Conservation (phyloP, 2,113 vertebrate species). For the Xenotilapia longispinis region DNA sequence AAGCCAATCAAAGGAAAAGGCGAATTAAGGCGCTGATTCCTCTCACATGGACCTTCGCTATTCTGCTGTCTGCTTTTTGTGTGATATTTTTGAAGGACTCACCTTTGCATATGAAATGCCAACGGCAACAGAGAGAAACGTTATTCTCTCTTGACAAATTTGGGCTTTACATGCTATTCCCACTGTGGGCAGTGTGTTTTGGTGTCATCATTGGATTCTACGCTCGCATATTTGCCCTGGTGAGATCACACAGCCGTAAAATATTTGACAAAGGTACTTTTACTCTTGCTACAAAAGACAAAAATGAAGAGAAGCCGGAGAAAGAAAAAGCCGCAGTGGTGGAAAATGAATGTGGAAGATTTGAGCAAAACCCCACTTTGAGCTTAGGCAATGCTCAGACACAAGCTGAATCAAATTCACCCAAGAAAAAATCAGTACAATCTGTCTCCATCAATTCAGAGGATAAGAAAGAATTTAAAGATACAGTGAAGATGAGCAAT, state of each 20-base stretch:
- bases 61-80: slow-evolving; percentile 50
- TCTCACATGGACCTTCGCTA: slow-evolving; percentile 58
- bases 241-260: slow-evolving; percentile 66
- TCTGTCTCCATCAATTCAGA: not conserved
- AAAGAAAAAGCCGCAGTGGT: not conserved
- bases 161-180: slow-evolving; percentile 67
- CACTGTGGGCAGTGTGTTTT: slow-evolving; percentile 68
- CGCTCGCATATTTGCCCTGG: slow-evolving; percentile 58
- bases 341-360: not conserved
- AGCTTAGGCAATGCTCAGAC: not conserved
- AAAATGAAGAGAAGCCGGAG: not conserved
- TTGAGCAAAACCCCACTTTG: not conserved
- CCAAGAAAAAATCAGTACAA: not conserved
- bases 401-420: not conserved
- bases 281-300: not conserved
- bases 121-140: not conserved
- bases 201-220: slow-evolving; percentile 66
- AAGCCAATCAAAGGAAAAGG: slow-evolving; percentile 33
- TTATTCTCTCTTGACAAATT: slow-evolving; percentile 56
- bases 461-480: not conserved
- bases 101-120: slow-evolving; percentile 55
- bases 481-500: not conserved
- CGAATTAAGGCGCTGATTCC: slow-evolving; percentile 51
- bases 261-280: slow-evolving; percentile 67
- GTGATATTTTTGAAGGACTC: slow-evolving; percentile 51